phyloP scores from a whole-genome alignment of 1,140 invertebrate species.

The Drosophila melanogaster region DNA sequence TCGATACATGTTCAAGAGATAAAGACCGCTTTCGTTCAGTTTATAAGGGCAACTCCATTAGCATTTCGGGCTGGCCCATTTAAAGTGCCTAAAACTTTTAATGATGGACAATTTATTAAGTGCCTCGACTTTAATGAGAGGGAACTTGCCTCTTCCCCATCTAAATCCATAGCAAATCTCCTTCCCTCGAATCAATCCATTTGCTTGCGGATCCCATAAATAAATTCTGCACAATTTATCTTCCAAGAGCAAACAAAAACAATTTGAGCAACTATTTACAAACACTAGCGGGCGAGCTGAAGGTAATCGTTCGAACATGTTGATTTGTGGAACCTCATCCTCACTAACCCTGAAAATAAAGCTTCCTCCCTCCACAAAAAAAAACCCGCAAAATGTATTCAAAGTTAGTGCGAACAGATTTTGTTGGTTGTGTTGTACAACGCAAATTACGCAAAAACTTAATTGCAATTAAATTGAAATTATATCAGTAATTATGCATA shows the following conservation, averaged over 20 bases:
- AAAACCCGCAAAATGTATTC: constrained; percentile 6
- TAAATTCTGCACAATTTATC: constrained; percentile 75
- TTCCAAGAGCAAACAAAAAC: constrained; percentile 65
- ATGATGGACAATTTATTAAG: constrained; percentile 72
- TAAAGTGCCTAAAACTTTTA: constrained; percentile 73
- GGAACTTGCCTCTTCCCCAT: not conserved
- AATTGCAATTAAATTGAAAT: constrained; percentile 79
- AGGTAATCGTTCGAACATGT: constrained; percentile 47
- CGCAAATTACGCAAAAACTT: constrained; percentile 70
- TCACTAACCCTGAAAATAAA: not conserved
- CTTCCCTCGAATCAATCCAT: constrained; percentile 58
- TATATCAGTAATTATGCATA: constrained; percentile 78
- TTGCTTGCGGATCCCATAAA: constrained; percentile 51
- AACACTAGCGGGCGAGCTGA: constrained; percentile 39
- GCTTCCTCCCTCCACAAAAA: not conserved
- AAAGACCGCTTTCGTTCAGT: constrained; percentile 3
- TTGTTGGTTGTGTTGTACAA: constrained; percentile 22
- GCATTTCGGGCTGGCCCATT: constrained; percentile 41
- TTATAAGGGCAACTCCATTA: constrained; percentile 48
- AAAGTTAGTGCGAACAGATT: constrained; percentile 39
- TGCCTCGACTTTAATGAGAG: constrained; percentile 13
- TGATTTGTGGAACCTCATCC: constrained; percentile 26
- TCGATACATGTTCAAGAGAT: constrained; percentile 1
- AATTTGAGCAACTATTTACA: constrained; percentile 67
- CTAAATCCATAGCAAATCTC: constrained; percentile 18